Evolutionary conservation across 2,888 invertebrate species (phyloP), one percentile per base, ranked within the genome.

Genomic region (Drosophila recens): DNA sequence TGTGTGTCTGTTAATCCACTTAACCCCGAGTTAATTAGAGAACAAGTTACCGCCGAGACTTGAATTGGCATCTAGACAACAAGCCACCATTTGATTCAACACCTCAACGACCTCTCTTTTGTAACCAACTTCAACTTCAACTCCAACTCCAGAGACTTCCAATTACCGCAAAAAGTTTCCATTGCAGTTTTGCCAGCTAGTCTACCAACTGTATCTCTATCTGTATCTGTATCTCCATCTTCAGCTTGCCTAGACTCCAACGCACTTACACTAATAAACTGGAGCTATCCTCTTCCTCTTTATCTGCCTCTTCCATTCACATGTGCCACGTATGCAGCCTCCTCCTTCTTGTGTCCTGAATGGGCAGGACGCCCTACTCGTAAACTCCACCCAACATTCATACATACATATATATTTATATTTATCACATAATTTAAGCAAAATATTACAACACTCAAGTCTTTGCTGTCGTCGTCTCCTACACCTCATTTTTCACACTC

Each of bases 371-470:
- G n/a, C 51, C 34, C 33, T 13, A n/a, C 42, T 54, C 17, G 17
- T 8, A 2, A 30, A 4, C 43, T 20, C 4, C 23, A 23, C 23
- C n/a, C 9, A 30, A 34, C 20, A 45, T 23, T 23, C 23, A 23
- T 23, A 4, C 20, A 20, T 30, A 20, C 20, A 45, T 13, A 34
- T 33, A 79, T 84, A 73, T 42, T 13, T 48, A 58, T 85, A 87
- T 87, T 84, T 87, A 84, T 84, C 87, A 75, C 83, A 80, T 84
- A 87, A 87, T 87, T 87, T 87, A 79, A 75, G 72, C 80, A 73
- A 84, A 84, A 87, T 84, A 87, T 85, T 84, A 65, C 57, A 46
- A 27, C 57, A 57, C 46, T 10, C 43, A 45, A 17, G 23, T 63
- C 67, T 64, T 71, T 52, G 75, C 66, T 66, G 84, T 63, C 40